These are phyloP conservation scores for Tethya wilhelma DNA, from an alignment of 37 sponge, comb jelly and placozoan species.

Conservation along the genomic window DNA sequence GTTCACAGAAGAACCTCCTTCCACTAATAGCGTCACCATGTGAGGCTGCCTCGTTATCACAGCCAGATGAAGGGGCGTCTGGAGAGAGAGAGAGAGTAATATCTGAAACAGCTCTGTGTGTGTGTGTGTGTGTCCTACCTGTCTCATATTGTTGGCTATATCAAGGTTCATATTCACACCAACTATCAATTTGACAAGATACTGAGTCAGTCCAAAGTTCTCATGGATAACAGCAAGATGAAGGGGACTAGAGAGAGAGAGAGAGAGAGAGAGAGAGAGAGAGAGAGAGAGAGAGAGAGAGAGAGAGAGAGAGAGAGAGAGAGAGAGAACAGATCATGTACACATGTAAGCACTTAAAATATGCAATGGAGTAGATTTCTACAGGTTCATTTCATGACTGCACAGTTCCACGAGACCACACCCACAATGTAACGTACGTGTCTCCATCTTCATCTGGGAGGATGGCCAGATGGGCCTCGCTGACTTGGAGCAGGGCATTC, in stretches of 20 bases:
- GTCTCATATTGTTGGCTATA: constrained; percentile 81
- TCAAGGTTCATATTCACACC: constrained; percentile 75
- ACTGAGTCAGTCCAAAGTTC: constrained; percentile 61
- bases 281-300: constrained; percentile 25
- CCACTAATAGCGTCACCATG: constrained; percentile 66
- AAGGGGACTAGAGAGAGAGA: constrained; percentile 47
- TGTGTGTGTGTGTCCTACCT: constrained; percentile 37
- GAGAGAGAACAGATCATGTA: neutral
- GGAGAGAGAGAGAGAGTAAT: neutral
- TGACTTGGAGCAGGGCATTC: constrained; percentile 68
- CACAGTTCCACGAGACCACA: neutral
- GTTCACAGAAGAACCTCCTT: constrained; percentile 78
- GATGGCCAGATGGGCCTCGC: constrained; percentile 76
- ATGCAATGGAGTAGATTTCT: neutral
- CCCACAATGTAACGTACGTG: constrained; percentile 58
- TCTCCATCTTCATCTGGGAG: constrained; percentile 89
- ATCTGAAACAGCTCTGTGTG: neutral
- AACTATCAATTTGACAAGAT: constrained; percentile 62
- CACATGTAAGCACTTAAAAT: neutral
- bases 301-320: constrained; percentile 4
- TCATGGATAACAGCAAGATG: constrained; percentile 82
- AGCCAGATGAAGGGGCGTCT: constrained; percentile 90
- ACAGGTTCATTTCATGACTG: neutral
- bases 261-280: constrained; percentile 15
- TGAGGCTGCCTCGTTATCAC: constrained; percentile 82